Base-by-base conservation (phyloP, 2,888 invertebrate genomes). In the Stegophylla sp. region DNA sequence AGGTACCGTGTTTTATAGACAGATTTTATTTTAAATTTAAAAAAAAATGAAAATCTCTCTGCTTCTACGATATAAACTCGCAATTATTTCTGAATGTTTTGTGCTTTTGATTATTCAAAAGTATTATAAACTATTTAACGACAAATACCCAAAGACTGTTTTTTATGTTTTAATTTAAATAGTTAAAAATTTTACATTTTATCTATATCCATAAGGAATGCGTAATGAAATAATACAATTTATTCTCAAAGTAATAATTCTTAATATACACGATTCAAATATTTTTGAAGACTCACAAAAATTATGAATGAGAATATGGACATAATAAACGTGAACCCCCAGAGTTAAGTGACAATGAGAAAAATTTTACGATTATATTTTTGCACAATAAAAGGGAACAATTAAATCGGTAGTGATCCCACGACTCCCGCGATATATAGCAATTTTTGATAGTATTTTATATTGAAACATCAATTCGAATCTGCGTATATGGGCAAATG, bases 321-420 rank as follows among this genome's bases (percentile, higher is more conserved):
- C 20, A 63, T 63, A 63, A 34, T 48, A 74, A 28, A 48, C 63
- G 20, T 20, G 48, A 63, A 74, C 48, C 63, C 74, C 63, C 28
- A 63, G 74, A 74, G 75, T 75, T 64, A 64, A 75, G 64, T 43
- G 75, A 75, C 75, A 75, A 64, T 64, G 75, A 64, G 17, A 53
- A 67, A 75, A 75, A 64, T 63, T 75, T 75, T 17, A 51, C 75
- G 53, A 75, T 51, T 34, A 64, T 64, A 61, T 41, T 64, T 51
- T 64, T 34, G 61, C 41, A 26, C 64, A 76, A 66, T 66, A 43
- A 66, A 53, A 9, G 64, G 53, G 75, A 66, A 76, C 64, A 76
- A 66, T 76, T 76, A 53, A 76, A 66, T 43, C 53, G 28, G 64
- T 9, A n/a, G 12, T 15, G 48, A 63, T 75, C 75, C 75, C 64